phyloP scores from a whole-genome alignment of 2,888 invertebrate species.

The Tortricodes alternella region DNA sequence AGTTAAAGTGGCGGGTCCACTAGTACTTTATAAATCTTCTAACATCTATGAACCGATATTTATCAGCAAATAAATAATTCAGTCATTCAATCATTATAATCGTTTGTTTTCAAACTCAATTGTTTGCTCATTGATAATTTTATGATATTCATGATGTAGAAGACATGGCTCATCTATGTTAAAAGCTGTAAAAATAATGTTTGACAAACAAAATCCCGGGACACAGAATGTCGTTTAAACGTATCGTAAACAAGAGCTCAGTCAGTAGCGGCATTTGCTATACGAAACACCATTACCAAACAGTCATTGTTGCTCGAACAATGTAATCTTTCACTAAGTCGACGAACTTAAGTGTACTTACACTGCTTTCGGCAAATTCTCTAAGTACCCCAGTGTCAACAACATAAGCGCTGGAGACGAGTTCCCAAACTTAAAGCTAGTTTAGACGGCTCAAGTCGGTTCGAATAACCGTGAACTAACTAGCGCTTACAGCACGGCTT shows the following conservation, averaged over 20 bases:
- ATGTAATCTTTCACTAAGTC: slow-evolving; percentile 27
- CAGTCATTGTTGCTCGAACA: slow-evolving; percentile 26
- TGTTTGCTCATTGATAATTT: no score
- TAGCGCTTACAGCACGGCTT: not conserved
- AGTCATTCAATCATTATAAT: no score
- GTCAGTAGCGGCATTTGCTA: not conserved
- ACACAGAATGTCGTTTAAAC: not conserved
- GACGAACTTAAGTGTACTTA: slow-evolving; percentile 20
- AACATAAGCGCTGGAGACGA: slow-evolving; percentile 7
- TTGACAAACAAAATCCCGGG: no score
- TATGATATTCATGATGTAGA: no score
- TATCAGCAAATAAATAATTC: no score
- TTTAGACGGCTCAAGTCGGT: not conserved
- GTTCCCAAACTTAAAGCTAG: slow-evolving; percentile 10
- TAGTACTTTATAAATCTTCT: no score
- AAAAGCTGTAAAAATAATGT: no score
- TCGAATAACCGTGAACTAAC: not conserved
- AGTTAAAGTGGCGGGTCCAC: no score
- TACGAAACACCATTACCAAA: slow-evolving; percentile 14
- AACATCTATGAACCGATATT: no score
- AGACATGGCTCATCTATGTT: no score
- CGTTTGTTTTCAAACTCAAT: no score
- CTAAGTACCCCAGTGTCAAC: slow-evolving; percentile 4
- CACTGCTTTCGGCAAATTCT: slow-evolving; percentile 13
- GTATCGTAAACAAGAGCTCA: slow-evolving; percentile 11